Evolutionary conservation across 2,888 invertebrate genomes (phyloP), one percentile per base, ranked within the genome.

Genomic region (Epiperipatus broadwayi): DNA sequence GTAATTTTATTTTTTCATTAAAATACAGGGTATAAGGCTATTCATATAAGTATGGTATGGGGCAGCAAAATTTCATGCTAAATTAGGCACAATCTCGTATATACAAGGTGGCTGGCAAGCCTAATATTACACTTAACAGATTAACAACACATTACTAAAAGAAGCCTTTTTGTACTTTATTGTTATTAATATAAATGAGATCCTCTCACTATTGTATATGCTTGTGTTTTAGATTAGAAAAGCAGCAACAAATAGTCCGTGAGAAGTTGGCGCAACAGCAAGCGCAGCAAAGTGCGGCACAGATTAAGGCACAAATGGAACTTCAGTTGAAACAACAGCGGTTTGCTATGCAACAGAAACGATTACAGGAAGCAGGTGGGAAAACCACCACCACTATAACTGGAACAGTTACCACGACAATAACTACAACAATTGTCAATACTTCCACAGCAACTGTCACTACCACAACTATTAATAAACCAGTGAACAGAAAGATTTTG

Each of bases 261-360:
- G 57, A 57, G 48, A 56, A 57, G 46, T 42, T 50, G 36, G 51
- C 47, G 4, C 47, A 46, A 21, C 47, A 44, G 40, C 47, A 39
- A 31, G 47, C 43, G 22, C 50, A 44, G 34, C 47, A 53, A 39
- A 54, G 54, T 37, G 54, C 58, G 5, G 55, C 53, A n/a, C 52
- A 60, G 41, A 55, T 62, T 40, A 57, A 59, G 57, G 84, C 85
- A 49, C 83, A 83, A 58, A 75, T 85, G 75, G 87, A 89, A 53
- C 80, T 81, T 46, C 83, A 87, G 53, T 60, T 89, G 46, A 73
- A 81, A 41, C 68, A 83, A 50, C 89, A 89, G 55, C 63, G 87
- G 43, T 78, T 80, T 16, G 83, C 80, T 1, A 80, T 83, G 60
- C 81, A 84, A 52, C 85, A 85, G 52, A 85, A 84, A 57, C 67